Base-by-base conservation (phyloP, 2,113 vertebrate genomes). In the Cheilinus undulatus region DNA sequence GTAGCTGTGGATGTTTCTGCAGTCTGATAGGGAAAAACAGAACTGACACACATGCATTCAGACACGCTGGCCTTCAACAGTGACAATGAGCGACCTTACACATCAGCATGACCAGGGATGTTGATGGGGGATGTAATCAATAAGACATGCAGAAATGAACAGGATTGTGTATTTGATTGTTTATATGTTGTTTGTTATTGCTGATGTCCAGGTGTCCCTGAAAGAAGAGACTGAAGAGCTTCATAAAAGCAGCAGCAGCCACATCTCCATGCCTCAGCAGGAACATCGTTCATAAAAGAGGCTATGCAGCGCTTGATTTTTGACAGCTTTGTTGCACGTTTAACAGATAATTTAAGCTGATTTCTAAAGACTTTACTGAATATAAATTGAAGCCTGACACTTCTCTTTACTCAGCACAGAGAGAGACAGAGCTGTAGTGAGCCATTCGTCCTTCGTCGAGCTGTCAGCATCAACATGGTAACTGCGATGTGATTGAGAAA, bases 221-320 rank as follows among this genome's bases (percentile, higher is more conserved):
- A 71, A 26, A 14, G 57, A 46, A 70, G 24, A 9, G n/a, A 19
- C 20, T 53, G 17, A 34, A 34, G 38, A 34, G 57, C 7, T 52
- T 30, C 42, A 17, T 30, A 8, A 38, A 51, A 46, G 43, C 30
- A 8, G 24, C 3, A 60, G 13, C n/a, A 32, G 1, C 68, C 43
- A 11, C 20, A 43, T 32, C 20, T 23, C n/a, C 14, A 52, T 51
- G 56, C 42, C 26, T 36, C 27, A 46, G 8, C 20, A 63, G 32
- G 20, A 8, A 26, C 19, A 22, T 17, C 20, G 1, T n/a, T 17
- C 17, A 45, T 24, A 36, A 26, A 53, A 53, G 23, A 15, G 13
- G 15, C 6, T 24, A 53, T 52, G 11, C 53, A 53, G 36, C 20
- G 24, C 50, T 50, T 23, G 8, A n/a, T n/a, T n/a, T n/a, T n/a